These are phyloP conservation scores for Catalaphyllia jardinei DNA, from an alignment of 64 coral and sea anemone species.

Conservation along the genomic window DNA sequence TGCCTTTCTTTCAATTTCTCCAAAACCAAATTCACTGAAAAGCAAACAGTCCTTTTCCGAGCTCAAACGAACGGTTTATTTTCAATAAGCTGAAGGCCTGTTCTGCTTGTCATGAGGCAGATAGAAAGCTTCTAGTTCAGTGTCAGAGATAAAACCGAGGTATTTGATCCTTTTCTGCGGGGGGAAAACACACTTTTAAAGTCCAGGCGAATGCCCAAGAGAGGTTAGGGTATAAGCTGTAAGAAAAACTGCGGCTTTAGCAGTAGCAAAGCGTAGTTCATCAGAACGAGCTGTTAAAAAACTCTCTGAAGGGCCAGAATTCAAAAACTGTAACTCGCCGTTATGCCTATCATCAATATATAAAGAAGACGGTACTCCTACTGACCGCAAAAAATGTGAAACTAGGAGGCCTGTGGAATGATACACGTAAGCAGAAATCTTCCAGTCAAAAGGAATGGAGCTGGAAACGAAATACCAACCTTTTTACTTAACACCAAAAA, in stretches of 20 bases:
- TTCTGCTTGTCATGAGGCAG: background rate
- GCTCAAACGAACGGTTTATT: too few relatives aligned
- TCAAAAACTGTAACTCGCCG: background rate
- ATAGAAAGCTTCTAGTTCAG: background rate
- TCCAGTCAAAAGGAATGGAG: constrained; percentile 18
- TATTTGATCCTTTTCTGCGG: background rate
- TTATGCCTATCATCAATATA: constrained; percentile 59
- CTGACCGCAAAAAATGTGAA: constrained; percentile 2
- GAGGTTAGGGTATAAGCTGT: background rate
- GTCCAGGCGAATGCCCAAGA: background rate
- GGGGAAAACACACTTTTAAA: background rate
- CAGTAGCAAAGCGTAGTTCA: background rate
- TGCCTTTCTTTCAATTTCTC: too few relatives aligned
- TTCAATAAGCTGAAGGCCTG: too few relatives aligned
- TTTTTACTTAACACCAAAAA: constrained; percentile 25
- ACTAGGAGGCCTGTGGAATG: constrained; percentile 27
- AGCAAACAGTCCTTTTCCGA: too few relatives aligned
- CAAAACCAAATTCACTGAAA: too few relatives aligned
- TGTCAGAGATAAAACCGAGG: background rate
- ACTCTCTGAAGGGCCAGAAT: too few relatives aligned
- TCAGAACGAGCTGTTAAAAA: too few relatives aligned
- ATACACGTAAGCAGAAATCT: constrained; percentile 22
- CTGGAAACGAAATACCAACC: constrained; percentile 48
- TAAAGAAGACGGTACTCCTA: constrained; percentile 19
- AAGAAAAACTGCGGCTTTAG: background rate